Percentiles rank a stretch among this genome's conserved stretches.
Evolutionary conservation across 2,797 vertebrate species (phyloP).

Genomic region (Pseudopleuronectes americanus): DNA sequence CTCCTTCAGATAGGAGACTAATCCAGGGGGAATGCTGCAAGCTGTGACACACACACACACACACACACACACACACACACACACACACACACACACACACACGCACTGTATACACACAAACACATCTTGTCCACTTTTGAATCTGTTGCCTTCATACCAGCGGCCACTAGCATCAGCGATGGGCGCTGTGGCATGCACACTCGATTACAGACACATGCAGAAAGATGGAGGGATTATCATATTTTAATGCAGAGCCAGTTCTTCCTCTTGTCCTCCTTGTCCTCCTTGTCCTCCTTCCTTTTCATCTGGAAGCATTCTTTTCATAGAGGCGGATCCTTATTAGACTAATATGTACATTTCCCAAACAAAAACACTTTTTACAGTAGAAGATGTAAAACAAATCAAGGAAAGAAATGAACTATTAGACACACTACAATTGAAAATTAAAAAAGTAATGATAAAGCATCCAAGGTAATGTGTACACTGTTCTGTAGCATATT

Average conservation of each 20-base stretch:
- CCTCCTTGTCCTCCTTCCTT: slow-evolving; percentile 28
- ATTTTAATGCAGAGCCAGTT: slow-evolving; percentile 62
- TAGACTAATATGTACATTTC: slow-evolving; percentile 14
- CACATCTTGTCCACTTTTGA: slow-evolving; percentile 64
- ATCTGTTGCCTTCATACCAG: slow-evolving; percentile 63
- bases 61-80: slow-evolving; percentile 15
- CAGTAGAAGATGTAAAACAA: no score
- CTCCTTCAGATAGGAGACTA: slow-evolving; percentile 81
- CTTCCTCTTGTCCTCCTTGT: slow-evolving; percentile 43
- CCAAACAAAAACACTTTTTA: neutral
- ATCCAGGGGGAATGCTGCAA: slow-evolving; percentile 83
- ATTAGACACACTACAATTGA: neutral
- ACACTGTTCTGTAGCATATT: no score
- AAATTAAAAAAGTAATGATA: neutral
- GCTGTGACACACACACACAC: slow-evolving; percentile 56
- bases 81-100: slow-evolving; percentile 11
- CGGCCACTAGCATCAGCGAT: slow-evolving; percentile 64
- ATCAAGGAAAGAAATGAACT: no score
- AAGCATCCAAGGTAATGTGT: neutral
- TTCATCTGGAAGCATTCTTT: slow-evolving; percentile 32
- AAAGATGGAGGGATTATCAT: slow-evolving; percentile 67
- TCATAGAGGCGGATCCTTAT: slow-evolving; percentile 19
- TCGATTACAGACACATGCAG: slow-evolving; percentile 38
- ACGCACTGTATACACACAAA: slow-evolving; percentile 3
- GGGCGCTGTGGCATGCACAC: slow-evolving; percentile 34